These are phyloP conservation scores for Zaprionus africanus DNA, from an alignment of 1,140 invertebrate genomes.

Conservation along the genomic window DNA sequence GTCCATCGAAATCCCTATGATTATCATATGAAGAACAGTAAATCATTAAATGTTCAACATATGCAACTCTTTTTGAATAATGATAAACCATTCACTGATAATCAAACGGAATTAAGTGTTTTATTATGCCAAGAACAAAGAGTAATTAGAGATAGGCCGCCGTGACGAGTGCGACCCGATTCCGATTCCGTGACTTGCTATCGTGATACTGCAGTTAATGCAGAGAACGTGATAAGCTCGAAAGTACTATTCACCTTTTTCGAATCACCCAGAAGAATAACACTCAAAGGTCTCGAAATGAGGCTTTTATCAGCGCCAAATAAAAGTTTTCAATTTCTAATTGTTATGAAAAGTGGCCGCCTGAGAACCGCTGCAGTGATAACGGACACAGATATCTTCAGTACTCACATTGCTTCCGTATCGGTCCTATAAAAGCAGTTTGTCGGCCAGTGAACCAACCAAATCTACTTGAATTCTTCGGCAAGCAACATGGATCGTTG, in stretches of 20 bases:
- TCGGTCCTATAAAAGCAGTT: conserved; percentile 47
- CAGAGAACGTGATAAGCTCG: neutral
- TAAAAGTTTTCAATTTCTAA: neutral
- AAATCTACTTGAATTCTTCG: conserved; percentile 11
- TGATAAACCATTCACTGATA: neutral
- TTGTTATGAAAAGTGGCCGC: neutral
- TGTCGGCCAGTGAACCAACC: neutral
- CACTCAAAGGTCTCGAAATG: neutral
- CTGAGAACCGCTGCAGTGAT: neutral
- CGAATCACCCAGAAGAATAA: neutral
- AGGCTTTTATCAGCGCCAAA: neutral
- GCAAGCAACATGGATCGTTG: conserved; percentile 87
- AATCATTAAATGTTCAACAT: no score
- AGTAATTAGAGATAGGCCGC: neutral
- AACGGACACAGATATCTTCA: neutral
- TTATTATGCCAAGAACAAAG: neutral
- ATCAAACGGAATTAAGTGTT: neutral
- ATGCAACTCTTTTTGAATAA: no score
- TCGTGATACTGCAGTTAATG: neutral
- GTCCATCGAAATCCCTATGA: no score
- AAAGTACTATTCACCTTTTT: neutral
- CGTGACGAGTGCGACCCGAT: neutral
- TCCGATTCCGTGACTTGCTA: neutral
- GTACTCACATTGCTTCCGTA: neutral
- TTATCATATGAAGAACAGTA: no score